Conservation (phyloP, 35 echinoderm and acorn worm species). For the Apostichopus parvimensis region DNA sequence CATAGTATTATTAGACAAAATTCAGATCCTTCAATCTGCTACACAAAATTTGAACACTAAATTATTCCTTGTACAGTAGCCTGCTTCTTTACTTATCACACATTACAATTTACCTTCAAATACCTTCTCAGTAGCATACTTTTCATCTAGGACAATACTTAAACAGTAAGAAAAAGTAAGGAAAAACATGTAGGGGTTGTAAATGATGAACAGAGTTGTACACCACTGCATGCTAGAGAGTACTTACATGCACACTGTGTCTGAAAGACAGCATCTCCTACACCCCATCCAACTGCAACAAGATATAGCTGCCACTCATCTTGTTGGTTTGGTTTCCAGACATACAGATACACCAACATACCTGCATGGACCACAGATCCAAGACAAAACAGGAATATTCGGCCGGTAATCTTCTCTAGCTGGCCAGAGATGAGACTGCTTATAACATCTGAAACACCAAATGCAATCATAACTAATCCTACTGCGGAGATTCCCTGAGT, state of each 20-base stretch:
- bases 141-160: no score
- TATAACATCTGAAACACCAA: slow-evolving; percentile 52
- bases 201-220: no score
- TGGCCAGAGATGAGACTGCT: slow-evolving; percentile 48
- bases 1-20: no score
- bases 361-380: slow-evolving; percentile 28
- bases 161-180: no score
- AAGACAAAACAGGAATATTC: slow-evolving; percentile 53
- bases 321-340: slow-evolving; percentile 34
- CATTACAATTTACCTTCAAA: no score
- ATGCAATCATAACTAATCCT: slow-evolving; percentile 60
- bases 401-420: slow-evolving; percentile 47
- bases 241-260: slow-evolving; percentile 73
- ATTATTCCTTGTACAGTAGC: no score
- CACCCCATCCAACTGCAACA: slow-evolving; percentile 62
- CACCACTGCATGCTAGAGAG: no score
- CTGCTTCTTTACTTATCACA: no score
- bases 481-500: slow-evolving; percentile 50
- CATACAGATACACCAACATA: slow-evolving; percentile 20
- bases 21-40: no score
- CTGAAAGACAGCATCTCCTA: slow-evolving; percentile 72
- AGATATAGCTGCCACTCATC: slow-evolving; percentile 40
- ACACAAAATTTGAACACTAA: no score
- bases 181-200: no score
- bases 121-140: no score